phyloP scores from a whole-genome alignment of 2,113 vertebrate genomes.

The Taurulus bubalis region DNA sequence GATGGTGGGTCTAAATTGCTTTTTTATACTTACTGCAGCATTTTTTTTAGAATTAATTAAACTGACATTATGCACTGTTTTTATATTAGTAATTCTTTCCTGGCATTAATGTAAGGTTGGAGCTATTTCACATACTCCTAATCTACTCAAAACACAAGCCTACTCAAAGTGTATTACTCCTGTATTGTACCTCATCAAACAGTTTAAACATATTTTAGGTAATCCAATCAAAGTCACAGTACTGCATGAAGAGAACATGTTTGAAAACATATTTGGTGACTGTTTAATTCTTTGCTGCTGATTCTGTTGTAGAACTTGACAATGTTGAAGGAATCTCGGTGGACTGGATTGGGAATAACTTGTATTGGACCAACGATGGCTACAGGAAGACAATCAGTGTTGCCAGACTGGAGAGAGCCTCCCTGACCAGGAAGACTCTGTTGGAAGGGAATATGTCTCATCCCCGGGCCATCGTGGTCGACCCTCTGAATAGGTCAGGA shows the following conservation, averaged over 20 bases:
- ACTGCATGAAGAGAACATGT: neutral
- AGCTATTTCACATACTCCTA: neutral
- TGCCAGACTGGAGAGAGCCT: constrained; percentile 92
- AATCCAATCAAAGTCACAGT: neutral
- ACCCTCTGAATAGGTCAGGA: constrained; percentile 93
- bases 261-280: neutral
- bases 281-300: neutral
- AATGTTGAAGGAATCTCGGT: constrained; percentile 99
- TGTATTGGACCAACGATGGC: constrained; percentile 99
- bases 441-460: constrained; percentile 98
- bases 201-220: neutral
- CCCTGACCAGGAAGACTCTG: constrained; percentile 93
- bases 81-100: neutral
- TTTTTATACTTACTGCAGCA: neutral
- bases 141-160: neutral
- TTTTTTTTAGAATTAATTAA: neutral
- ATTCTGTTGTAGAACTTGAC: constrained; percentile 88
- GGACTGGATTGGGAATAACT: constrained; percentile 98
- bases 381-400: constrained; percentile 96
- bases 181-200: neutral
- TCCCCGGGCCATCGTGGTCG: constrained; percentile 95
- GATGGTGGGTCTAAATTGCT: constrained; percentile 84
- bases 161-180: neutral
- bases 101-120: neutral
- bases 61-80: neutral